Conservation (phyloP, 53 echinoderm and acorn worm genomes). For the Antedon mediterranea region DNA sequence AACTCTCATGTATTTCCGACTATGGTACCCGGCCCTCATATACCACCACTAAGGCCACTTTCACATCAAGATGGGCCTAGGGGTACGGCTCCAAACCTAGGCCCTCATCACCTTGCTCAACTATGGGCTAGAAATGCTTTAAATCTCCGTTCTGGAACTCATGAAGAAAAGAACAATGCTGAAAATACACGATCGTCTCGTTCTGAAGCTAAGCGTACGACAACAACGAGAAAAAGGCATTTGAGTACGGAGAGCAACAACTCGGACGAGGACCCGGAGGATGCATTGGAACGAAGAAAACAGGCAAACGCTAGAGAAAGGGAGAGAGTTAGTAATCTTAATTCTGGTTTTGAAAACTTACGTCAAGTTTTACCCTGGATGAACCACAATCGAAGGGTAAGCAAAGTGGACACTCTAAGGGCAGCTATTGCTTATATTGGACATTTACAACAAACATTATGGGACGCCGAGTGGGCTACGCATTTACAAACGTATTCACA, state of each 20-base stretch:
- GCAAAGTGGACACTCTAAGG: slow-evolving; percentile 84
- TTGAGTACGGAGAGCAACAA: slow-evolving; percentile 12
- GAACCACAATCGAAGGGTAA: slow-evolving; percentile 61
- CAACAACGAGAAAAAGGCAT: slow-evolving; percentile 5
- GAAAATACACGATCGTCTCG: not conserved
- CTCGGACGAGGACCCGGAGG: slow-evolving; percentile 21
- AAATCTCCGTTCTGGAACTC: not conserved
- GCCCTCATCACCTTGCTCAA: slow-evolving; percentile 5
- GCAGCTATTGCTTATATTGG: slow-evolving; percentile 79
- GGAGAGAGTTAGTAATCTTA: slow-evolving; percentile 70
- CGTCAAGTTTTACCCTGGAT: slow-evolving; percentile 61
- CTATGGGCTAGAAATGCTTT: slow-evolving; percentile 1
- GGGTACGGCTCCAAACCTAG: not conserved
- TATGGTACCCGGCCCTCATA: slow-evolving; percentile 36
- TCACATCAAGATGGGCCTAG: slow-evolving; percentile 5
- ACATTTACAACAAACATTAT: slow-evolving; percentile 45
- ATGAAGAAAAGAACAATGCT: not conserved
- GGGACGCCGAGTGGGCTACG: slow-evolving; percentile 35
- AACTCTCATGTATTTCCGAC: slow-evolving; percentile 23
- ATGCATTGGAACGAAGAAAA: slow-evolving; percentile 29
- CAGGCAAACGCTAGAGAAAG: slow-evolving; percentile 80
- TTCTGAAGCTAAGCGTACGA: not conserved
- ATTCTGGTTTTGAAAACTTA: slow-evolving; percentile 74
- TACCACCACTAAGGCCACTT: slow-evolving; percentile 32
- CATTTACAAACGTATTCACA: slow-evolving; percentile 9